Conservation (phyloP, 2,888 invertebrate species). For the Itoplectis maculator region DNA sequence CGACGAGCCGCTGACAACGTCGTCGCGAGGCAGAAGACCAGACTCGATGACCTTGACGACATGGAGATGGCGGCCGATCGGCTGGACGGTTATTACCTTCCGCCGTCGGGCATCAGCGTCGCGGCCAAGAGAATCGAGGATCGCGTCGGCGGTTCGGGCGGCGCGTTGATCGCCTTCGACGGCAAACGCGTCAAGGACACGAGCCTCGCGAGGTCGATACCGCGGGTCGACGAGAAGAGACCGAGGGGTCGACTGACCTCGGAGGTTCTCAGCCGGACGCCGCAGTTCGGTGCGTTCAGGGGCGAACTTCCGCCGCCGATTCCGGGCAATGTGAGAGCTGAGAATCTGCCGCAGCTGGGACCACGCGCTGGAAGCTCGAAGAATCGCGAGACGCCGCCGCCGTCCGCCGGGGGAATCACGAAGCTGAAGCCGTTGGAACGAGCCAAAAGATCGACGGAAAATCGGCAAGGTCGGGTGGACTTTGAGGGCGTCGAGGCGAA, state of each 20-base stretch:
- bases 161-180: slow-evolving; percentile 90
- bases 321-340: slow-evolving; percentile 84
- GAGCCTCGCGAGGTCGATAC: slow-evolving; percentile 87
- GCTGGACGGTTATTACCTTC: slow-evolving; percentile 90
- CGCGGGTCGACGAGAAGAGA: slow-evolving; percentile 80
- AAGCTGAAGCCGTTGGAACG: slow-evolving; percentile 79
- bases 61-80: slow-evolving; percentile 90
- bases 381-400: slow-evolving; percentile 17
- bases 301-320: slow-evolving; percentile 90
- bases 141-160: slow-evolving; percentile 83
- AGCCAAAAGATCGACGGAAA: slow-evolving; percentile 79
- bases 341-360: slow-evolving; percentile 71
- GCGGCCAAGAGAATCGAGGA: slow-evolving; percentile 83
- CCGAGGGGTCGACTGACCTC: slow-evolving; percentile 84
- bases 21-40: slow-evolving; percentile 56
- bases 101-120: slow-evolving; percentile 86
- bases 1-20: background rate
- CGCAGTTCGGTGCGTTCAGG: slow-evolving; percentile 91
- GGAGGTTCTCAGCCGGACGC: slow-evolving; percentile 88
- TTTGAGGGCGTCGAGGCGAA: slow-evolving; percentile 38
- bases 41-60: slow-evolving; percentile 85
- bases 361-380: slow-evolving; percentile 45
- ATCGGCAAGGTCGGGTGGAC: slow-evolving; percentile 60
- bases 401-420: slow-evolving; percentile 60
- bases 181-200: slow-evolving; percentile 90